Base-by-base conservation (phyloP, 1,140 invertebrate genomes). In the Bombus picipes region DNA sequence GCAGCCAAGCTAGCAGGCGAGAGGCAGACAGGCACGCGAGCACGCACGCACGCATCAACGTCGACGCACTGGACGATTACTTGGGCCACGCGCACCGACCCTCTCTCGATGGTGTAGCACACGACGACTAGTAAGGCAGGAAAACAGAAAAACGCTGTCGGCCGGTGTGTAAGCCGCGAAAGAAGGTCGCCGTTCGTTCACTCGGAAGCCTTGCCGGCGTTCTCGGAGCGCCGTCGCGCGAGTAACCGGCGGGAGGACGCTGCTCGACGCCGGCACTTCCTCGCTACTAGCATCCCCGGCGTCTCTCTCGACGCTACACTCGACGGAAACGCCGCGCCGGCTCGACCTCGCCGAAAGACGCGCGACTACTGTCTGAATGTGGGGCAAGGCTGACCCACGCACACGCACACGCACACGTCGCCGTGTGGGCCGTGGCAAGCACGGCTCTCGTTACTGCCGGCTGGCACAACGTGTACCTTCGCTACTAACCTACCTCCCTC, bases 391-490 rank as follows among this genome's bases (percentile, higher is more conserved):
- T 71, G 79, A 59, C 83, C 82, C 80, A 74, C 85, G 53, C 78
- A 73, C 82, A 86, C 72, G 37, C 66, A 62, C 66, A 77, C 65
- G 53, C 79, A 72, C 79, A 86, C 57, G 37, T 47, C n/a, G 82
- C 78, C 75, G 89, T 87, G 88, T 93, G 92, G 93, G 92, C 94
- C 93, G 93, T 92, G 91, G 92, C 90, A 88, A 92, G 92, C 94
- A 94, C 94, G 94, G 93, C 94, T 90, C 89, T 93, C 90, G 91
- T 93, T 94, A 95, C 94, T 94, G 93, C 93, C 93, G 93, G 93
- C 93, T 94, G 93, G 88, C 92, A 93, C 94, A 94, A 95, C 94
- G 94, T 95, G 93, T 92, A 93, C 93, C 94, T 92, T 87, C 89
- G 90, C 93, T 94, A 95, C 94, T 94, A 93, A 94, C 91, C 88